These are phyloP conservation scores for Cochlearius cochlearius DNA, from an alignment of 2,113 vertebrate species.

Conservation along the genomic window DNA sequence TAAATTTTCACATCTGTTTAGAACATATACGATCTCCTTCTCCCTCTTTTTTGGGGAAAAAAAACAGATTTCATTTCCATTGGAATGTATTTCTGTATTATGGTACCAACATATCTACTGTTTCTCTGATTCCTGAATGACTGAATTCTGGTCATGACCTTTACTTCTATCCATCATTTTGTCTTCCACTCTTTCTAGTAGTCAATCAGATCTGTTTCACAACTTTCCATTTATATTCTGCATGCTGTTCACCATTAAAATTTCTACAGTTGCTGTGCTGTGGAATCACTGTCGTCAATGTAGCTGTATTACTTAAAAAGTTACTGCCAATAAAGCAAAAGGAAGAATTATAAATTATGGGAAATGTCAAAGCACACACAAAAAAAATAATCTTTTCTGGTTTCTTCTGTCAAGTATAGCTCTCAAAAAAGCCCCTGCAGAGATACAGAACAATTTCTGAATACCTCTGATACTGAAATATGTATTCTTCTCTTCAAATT, in stretches of 20 bases:
- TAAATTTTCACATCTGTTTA: background rate
- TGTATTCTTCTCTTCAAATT: background rate
- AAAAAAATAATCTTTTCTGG: background rate
- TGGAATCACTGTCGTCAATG: background rate
- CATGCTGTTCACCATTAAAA: background rate
- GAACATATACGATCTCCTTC: background rate
- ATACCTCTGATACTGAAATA: background rate
- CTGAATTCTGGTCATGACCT: background rate
- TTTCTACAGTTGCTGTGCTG: background rate
- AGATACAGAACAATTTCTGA: background rate
- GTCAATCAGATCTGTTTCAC: background rate
- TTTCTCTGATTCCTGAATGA: background rate
- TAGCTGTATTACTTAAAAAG: background rate
- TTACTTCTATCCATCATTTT: background rate
- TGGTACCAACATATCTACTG: background rate
- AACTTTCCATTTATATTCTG: background rate
- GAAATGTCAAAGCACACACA: background rate
- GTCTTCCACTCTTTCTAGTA: background rate
- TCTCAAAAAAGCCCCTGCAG: background rate
- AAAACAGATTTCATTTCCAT: background rate
- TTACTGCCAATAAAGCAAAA: background rate
- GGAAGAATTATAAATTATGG: background rate
- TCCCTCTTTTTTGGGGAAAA: background rate
- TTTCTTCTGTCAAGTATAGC: background rate
- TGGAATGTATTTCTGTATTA: background rate